Base-by-base conservation (phyloP, 2,888 invertebrate genomes). In the Laspeyria flexula region DNA sequence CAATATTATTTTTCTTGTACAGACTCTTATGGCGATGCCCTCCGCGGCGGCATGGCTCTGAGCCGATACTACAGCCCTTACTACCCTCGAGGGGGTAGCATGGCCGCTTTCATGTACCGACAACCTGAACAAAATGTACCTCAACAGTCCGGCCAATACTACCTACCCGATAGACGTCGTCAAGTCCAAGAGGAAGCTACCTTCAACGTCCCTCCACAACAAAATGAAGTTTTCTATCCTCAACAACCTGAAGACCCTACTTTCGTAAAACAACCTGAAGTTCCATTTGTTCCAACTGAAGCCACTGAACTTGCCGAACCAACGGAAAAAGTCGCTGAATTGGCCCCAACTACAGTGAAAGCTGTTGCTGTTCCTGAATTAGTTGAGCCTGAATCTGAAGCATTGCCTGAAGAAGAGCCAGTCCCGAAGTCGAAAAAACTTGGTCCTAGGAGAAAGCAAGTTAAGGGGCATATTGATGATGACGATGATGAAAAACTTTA, bases 401-500 rank as follows among this genome's bases (percentile, higher is more conserved):
- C 89, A 57, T 65, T 77, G 0, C 87, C 89, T 39, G 90, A 90
- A 47, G 85, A 85, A 10, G 83, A 83, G 60, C 81, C 78, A 9
- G 77, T 63, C 0, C 76, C 77, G 31, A 86, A 80, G 53, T 68
- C 86, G 1, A 89, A 77, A 58, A 88, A 83, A 49, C 78, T 86
- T n/a, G 79, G 85, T 0, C 80, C 81, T 1, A 88, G 83, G 55
- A 91, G 84, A 75, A 91, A 88, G 62, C 88, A 86, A 51, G 85
- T 85, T 0, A 86, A 86, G 46, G 79, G 72, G 47, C 88, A 88
- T 0, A 70, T 81, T 5, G 81, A 87, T 0, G 82, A 86, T 0
- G 93, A 92, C 0, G 93, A 93, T 0, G 94, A 94, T 0, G 93
- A 93, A 0, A 93, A 93, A 0, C 91, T 91, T 0, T 92, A 92